Percentiles rank a stretch among this genome's conserved stretches.
Evolutionary conservation across 2,888 invertebrate species (phyloP).

Genomic region (Stramonita haemastoma): DNA sequence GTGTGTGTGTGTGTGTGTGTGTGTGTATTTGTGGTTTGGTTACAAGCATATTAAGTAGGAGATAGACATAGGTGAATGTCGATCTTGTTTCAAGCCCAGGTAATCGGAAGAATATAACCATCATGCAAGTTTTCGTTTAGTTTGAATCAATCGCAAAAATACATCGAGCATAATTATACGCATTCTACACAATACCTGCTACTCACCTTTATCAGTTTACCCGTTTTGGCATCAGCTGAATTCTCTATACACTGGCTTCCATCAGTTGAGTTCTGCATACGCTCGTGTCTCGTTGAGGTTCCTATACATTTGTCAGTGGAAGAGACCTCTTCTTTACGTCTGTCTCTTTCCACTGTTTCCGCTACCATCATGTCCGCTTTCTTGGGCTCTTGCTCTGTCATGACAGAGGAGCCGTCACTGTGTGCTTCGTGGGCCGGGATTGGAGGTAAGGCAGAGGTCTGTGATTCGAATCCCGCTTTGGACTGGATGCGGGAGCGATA

Average conservation of each 20-base stretch:
- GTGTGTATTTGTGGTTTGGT: too few species aligned
- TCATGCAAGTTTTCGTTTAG: too few species aligned
- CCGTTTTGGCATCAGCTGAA: background rate
- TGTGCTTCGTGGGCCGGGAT: background rate
- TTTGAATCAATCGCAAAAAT: too few species aligned
- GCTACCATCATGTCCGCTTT: background rate
- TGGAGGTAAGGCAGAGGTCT: conserved; percentile 18
- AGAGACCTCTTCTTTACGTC: background rate
- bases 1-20: too few species aligned
- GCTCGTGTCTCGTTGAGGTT: too few species aligned
- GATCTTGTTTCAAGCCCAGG: too few species aligned
- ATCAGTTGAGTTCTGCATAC: background rate
- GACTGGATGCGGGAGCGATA: conserved; percentile 50
- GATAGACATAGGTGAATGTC: too few species aligned
- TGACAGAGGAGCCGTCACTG: conserved; percentile 6
- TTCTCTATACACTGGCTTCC: background rate
- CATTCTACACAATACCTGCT: background rate
- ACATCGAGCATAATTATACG: too few species aligned
- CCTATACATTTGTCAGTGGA: too few species aligned
- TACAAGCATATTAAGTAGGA: too few species aligned
- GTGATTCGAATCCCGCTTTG: conserved; percentile 1
- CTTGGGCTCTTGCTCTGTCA: background rate
- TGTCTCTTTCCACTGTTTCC: background rate
- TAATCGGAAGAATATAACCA: too few species aligned
- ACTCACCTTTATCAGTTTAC: background rate